Evolutionary conservation across 2,888 invertebrate species (phyloP), one percentile per base, ranked within the genome.

Genomic region (Rhorus exstirpatorius): DNA sequence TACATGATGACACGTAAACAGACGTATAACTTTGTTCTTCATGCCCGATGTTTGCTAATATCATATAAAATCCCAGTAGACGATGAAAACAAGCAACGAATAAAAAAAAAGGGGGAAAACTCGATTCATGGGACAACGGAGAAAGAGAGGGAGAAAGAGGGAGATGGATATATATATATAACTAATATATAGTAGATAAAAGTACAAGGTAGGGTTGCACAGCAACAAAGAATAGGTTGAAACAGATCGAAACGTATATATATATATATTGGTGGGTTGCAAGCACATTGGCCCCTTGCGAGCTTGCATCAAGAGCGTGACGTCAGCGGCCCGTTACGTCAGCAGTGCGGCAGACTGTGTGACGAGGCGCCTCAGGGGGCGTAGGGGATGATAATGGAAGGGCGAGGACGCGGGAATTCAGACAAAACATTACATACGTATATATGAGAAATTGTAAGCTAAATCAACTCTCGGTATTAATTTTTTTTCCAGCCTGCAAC

Each of bases 271-370:
- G 63, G 21, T 60, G 31, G 79, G 85, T 68, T 85, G 71, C 55
- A 68, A 74, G 86, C 74, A 80, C 84, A 86, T 84, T 86, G 83
- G 78, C 81, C 81, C 68, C 75, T 63, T 38, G 67, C 67, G 74
- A 79, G 72, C 53, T 63, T 19, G 70, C 46, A 74, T 63, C 74
- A 44, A 26, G 46, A 72, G 61, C 68, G 83, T 89, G 88, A 90
- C 89, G 90, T 90, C 89, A 89, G 88, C 84, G 79, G 80, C 61
- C 76, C 80, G 84, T 90, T 89, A 90, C 90, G 90, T 89, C 89
- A 89, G 86, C 84, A 85, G 87, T 87, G 88, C 87, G 87, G 87
- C 86, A 86, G 88, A 86, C 86, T 84, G 83, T 86, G 81, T 84
- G 85, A 68, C 74, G 83, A 65, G 67, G 72, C 55, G 26, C 61